These are phyloP conservation scores for Chrysomela aeneicollis DNA, from an alignment of 2,888 invertebrate species.

Conservation along the genomic window DNA sequence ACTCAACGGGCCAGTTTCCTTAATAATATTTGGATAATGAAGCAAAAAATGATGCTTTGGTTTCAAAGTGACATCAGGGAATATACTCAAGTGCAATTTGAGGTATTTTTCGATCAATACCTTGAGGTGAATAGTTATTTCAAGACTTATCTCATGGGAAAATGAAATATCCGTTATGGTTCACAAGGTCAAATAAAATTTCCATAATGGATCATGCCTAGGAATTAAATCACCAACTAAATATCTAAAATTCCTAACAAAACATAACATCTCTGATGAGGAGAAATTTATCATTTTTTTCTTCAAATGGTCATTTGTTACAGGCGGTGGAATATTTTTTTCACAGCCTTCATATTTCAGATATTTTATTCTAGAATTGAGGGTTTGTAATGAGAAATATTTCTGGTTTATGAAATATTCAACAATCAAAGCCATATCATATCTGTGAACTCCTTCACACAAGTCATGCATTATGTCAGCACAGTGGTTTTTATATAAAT, in stretches of 20 bases:
- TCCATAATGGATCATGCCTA: conserved; percentile 24
- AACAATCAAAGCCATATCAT: conserved; percentile 35
- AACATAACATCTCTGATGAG: conserved; percentile 29
- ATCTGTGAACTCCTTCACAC: conserved; percentile 35
- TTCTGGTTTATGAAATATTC: conserved; percentile 23
- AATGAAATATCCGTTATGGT: conserved; percentile 25
- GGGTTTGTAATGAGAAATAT: conserved; percentile 27
- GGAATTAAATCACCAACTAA: conserved; percentile 30
- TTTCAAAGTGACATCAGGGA: conserved; percentile 20
- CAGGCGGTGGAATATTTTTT: conserved; percentile 28
- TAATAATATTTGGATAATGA: conserved; percentile 25
- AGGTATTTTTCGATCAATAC: conserved; percentile 10
- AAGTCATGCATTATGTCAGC: conserved; percentile 39
- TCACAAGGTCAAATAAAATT: conserved; percentile 24
- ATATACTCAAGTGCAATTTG: conserved; percentile 14
- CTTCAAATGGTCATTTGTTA: conserved; percentile 28
- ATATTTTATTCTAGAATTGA: conserved; percentile 34
- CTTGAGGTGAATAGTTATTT: not conserved
- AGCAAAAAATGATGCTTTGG: conserved; percentile 33
- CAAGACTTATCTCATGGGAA: not conserved
- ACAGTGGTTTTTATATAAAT: conserved; percentile 28
- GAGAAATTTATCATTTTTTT: conserved; percentile 29
- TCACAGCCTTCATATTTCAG: conserved; percentile 24
- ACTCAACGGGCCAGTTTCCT: conserved; percentile 20
- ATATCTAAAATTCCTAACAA: conserved; percentile 30